Percentiles rank a stretch among this genome's conserved stretches.
Evolutionary conservation across 1,140 invertebrate genomes (phyloP).

Genomic region (Lanistes nyassanus): DNA sequence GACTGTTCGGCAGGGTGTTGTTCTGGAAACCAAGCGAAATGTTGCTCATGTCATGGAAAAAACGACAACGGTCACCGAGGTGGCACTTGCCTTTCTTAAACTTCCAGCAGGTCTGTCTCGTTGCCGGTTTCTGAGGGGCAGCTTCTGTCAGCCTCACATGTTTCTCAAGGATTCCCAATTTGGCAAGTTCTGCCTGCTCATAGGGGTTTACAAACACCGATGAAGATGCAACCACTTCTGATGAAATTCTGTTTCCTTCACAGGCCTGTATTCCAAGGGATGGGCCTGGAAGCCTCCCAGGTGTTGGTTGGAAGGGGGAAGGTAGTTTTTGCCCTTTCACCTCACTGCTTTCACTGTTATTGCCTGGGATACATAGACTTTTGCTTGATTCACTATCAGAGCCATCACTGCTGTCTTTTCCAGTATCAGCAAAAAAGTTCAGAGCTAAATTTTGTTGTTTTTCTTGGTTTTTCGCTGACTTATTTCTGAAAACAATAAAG

Average conservation of each 20-base stretch:
- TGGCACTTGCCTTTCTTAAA: conserved; percentile 89
- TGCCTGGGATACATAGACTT: not conserved
- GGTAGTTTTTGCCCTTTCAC: no score
- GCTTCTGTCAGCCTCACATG: conserved; percentile 90
- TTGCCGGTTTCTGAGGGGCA: conserved; percentile 78
- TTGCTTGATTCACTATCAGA: not conserved
- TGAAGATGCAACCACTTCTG: conserved; percentile 28
- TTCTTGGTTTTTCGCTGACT: not conserved
- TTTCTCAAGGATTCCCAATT: conserved; percentile 87
- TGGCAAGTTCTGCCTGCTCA: conserved; percentile 86
- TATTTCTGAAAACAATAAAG: conserved; percentile 13
- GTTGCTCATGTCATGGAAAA: conserved; percentile 79
- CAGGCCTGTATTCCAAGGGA: conserved; percentile 30
- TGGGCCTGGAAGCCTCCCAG: conserved; percentile 49
- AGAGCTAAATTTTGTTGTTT: not conserved
- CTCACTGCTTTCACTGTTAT: not conserved
- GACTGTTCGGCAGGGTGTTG: no score
- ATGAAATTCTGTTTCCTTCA: not conserved
- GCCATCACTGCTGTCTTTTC: conserved; percentile 21
- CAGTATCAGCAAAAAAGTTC: conserved; percentile 8
- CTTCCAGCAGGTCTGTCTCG: conserved; percentile 93
- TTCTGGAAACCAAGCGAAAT: not conserved
- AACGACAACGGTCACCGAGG: conserved; percentile 92
- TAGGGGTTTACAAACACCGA: conserved; percentile 92
- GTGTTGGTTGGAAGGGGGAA: conserved; percentile 20